Conservation (phyloP, 2,888 invertebrate genomes). For the Thera obeliscata region DNA sequence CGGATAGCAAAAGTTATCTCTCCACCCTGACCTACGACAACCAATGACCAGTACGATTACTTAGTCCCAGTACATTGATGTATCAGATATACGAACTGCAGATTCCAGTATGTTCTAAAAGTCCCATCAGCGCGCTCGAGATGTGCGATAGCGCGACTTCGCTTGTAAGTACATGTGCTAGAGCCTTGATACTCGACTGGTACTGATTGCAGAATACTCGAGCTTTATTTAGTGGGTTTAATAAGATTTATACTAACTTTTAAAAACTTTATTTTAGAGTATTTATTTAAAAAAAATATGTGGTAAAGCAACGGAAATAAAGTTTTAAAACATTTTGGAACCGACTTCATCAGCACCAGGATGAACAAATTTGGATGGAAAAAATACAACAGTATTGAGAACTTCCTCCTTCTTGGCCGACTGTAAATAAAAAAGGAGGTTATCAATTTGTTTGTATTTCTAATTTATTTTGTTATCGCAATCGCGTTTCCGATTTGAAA, state of each 20-base stretch:
- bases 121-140: conserved; percentile 25
- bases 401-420: no score
- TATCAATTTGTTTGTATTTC: no score
- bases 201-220: conserved; percentile 25
- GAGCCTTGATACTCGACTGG: conserved; percentile 15
- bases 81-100: conserved; percentile 2
- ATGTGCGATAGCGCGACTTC: conserved; percentile 32
- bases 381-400: no score
- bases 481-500: no score
- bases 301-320: no score
- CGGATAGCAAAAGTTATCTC: background rate
- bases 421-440: no score
- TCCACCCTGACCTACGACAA: background rate
- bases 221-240: background rate
- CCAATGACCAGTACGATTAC: conserved; percentile 12
- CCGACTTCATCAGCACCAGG: no score
- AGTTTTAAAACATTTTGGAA: no score
- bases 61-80: conserved; percentile 12
- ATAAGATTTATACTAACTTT: background rate
- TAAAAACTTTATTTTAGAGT: background rate
- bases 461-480: no score
- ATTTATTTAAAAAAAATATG: no score
- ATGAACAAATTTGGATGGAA: no score
- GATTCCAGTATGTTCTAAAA: conserved; percentile 16
- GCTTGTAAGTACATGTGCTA: conserved; percentile 39